These are phyloP conservation scores for Ammospiza nelsoni DNA, from an alignment of 2,113 vertebrate genomes.

Conservation along the genomic window DNA sequence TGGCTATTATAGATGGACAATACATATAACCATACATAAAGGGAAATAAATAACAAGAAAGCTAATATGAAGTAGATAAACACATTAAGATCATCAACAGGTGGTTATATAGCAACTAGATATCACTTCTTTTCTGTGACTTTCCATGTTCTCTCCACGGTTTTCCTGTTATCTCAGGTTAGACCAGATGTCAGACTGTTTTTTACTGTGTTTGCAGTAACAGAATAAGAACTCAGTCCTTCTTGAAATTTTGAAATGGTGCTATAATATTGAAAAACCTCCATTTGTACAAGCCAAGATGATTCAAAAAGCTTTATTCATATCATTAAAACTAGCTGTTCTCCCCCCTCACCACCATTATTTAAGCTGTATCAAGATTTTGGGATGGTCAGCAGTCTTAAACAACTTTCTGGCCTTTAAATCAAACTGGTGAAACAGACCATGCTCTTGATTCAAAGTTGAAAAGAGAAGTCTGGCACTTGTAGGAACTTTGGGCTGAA, in stretches of 20 bases:
- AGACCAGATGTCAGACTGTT: not conserved
- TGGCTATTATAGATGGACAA: not conserved
- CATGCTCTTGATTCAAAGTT: not conserved
- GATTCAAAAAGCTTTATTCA: not conserved
- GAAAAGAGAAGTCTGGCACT: not conserved
- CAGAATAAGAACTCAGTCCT: not conserved
- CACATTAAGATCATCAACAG: not conserved
- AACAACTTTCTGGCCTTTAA: not conserved
- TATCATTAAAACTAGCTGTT: not conserved
- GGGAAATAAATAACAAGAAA: not conserved
- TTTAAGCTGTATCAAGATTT: not conserved
- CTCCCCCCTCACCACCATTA: accelerated
- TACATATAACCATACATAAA: not conserved
- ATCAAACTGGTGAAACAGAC: not conserved
- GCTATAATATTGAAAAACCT: not conserved
- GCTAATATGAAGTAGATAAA: not conserved
- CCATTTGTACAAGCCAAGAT: not conserved
- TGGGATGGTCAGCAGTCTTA: not conserved
- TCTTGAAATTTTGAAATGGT: not conserved
- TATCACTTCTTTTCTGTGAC: not conserved
- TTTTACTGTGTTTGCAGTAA: not conserved
- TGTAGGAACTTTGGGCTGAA: not conserved
- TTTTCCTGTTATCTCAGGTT: not conserved
- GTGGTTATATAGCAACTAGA: not conserved
- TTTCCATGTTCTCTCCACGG: not conserved